Evolutionary conservation across 2,113 vertebrate genomes (phyloP).

Genomic region (Catharus bicknelli): DNA sequence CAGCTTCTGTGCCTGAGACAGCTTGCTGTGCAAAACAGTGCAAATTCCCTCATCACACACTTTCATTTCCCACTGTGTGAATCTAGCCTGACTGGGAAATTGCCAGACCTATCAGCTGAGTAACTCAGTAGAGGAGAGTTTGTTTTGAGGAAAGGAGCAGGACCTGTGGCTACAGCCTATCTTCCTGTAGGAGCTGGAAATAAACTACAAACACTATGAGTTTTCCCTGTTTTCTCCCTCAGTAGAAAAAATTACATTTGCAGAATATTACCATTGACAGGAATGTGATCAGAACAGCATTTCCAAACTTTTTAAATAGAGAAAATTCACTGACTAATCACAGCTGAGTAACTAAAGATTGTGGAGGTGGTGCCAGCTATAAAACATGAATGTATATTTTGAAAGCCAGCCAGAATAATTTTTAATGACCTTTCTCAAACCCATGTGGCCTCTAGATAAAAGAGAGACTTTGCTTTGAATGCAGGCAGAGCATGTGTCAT

Average conservation of each 20-base stretch:
- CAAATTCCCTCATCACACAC: neutral
- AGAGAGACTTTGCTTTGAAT: neutral
- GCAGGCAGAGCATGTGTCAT: neutral
- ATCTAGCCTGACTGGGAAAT: neutral
- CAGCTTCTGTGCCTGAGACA: neutral
- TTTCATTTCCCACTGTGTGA: neutral
- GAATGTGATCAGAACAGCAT: neutral
- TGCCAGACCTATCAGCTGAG: neutral
- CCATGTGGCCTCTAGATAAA: neutral
- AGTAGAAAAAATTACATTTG: neutral
- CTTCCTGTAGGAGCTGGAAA: neutral
- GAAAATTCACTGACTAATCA: neutral
- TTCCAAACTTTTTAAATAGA: neutral
- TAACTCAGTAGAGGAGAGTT: neutral
- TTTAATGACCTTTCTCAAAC: neutral
- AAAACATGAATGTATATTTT: neutral
- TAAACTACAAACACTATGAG: neutral
- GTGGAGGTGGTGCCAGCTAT: neutral
- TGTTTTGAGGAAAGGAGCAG: neutral
- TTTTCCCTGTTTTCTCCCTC: neutral
- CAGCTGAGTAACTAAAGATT: neutral
- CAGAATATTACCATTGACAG: neutral
- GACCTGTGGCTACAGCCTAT: neutral
- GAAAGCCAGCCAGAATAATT: neutral
- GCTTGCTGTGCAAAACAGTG: neutral